These are phyloP conservation scores for Enteromius argenteus DNA, from an alignment of 2,797 vertebrate species.

Conservation along the genomic window DNA sequence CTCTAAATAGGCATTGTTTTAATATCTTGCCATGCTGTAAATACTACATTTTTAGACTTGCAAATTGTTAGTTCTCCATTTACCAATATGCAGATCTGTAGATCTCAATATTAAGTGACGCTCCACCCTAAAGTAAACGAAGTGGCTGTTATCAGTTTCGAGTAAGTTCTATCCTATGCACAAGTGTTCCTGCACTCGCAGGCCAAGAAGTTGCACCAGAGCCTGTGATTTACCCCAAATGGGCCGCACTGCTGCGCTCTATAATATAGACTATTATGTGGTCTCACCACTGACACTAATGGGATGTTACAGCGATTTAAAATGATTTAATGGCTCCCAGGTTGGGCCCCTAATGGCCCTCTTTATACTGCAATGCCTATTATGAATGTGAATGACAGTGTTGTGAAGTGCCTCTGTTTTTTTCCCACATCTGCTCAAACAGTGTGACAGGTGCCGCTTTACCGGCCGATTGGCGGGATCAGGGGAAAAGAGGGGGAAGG, in stretches of 20 bases:
- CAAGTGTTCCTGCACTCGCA: conserved; percentile 78
- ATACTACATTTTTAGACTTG: background rate
- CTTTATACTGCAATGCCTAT: conserved; percentile 99
- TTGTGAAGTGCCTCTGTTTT: conserved; percentile 96
- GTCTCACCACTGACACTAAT: conserved; percentile 99
- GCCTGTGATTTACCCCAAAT: conserved; percentile 94
- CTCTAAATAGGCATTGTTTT: conserved; percentile 30
- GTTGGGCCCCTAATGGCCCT: conserved; percentile 98
- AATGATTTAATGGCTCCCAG: conserved; percentile 99
- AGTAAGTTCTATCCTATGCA: conserved; percentile 52
- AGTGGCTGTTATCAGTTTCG: conserved; percentile 8
- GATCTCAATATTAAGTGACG: background rate
- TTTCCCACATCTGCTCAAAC: conserved; percentile 73
- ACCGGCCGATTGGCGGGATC: conserved; percentile 61
- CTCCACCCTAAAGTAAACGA: background rate
- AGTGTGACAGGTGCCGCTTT: conserved; percentile 79
- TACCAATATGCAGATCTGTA: background rate
- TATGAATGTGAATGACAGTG: conserved; percentile 98
- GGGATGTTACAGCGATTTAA: conserved; percentile 99
- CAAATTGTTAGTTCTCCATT: background rate
- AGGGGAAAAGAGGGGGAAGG: conserved; percentile 54
- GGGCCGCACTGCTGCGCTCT: conserved; percentile 96
- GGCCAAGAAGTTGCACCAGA: conserved; percentile 77
- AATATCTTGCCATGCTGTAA: background rate
- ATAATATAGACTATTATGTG: conserved; percentile 99